Evolutionary conservation across 2,888 invertebrate genomes (phyloP), one percentile per base, ranked within the genome.

Genomic region (Calameuta filiformis): DNA sequence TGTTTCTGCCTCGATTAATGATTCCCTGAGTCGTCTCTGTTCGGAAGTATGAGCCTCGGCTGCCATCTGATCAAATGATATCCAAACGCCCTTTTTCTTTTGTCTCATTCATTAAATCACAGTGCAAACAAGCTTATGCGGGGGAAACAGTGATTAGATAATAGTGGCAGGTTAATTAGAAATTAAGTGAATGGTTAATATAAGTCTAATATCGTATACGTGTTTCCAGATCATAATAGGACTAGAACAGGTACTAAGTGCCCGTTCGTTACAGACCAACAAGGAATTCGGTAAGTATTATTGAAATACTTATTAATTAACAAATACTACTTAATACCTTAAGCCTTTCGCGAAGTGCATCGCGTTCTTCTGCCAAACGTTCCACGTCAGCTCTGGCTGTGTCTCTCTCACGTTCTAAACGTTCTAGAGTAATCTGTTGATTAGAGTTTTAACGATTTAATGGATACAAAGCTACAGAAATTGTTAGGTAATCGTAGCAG

Each of bases 321-420:
- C 23, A 56, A 56, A 23, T 56, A 23, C 23, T n/a, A 76, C 15
- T 75, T 73, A 87, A 86, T 89, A 93, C 93, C 89, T 94, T 92
- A 1, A 95, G 90, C 87, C 93, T 93, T 81, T 94, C 93, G 37
- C 93, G 92, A 12, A 95, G 87, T 0, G 93, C 92, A 85, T 94
- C 93, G 69, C 94, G 92, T 88, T 95, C 95, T 84, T 93, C 93
- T 81, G 94, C 93, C n/a, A 94, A 85, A 68, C 94, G 92, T 79
- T 93, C 92, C 12, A 94, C 89, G 82, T 95, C 94, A 0, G 92
- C 91, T 81, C 92, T 92, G 3, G 93, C 92, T 11, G 92, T 83
- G 84, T 95, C 94, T 69, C 94, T 91, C 89, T 95, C 95, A 40
- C 92, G 90, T 85, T 92, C 92, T 69, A 91, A 83, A 79, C 92